Evolutionary conservation across 2,888 invertebrate species (phyloP).

Genomic region (Escarpia spicata): DNA sequence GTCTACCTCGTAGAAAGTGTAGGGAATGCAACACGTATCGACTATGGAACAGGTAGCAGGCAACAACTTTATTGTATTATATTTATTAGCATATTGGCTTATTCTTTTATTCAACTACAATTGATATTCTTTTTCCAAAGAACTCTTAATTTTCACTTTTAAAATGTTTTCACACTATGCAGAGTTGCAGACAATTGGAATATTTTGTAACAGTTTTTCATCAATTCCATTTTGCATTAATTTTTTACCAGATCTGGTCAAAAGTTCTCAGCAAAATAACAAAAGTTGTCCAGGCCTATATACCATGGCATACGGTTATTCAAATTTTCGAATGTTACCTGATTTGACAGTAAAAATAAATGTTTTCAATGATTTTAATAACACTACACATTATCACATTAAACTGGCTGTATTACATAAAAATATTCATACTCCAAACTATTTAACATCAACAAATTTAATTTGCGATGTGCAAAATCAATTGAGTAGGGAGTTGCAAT

Average conservation of each 20-base stretch:
- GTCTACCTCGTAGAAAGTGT: conserved; percentile 90
- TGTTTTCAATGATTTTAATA: no score
- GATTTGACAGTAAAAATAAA: no score
- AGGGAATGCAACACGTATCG: conserved; percentile 95
- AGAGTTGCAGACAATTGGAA: background rate
- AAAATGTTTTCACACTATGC: background rate
- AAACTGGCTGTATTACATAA: no score
- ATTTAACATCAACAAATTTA: background rate
- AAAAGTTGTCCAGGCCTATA: no score
- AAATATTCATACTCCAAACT: no score
- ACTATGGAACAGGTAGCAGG: conserved; percentile 88
- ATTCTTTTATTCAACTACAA: background rate
- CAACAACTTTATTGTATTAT: background rate
- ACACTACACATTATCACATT: no score
- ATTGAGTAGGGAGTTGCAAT: background rate
- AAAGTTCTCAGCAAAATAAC: no score
- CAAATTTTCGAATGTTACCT: background rate
- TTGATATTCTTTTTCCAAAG: background rate
- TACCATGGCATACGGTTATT: no score
- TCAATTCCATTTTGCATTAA: no score
- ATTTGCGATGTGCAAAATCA: background rate
- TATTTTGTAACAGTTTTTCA: no score
- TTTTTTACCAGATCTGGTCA: no score
- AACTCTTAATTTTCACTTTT: background rate
- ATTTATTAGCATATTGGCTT: background rate